Percentiles rank a stretch among this genome's conserved stretches.
These are phyloP conservation scores for Lanius collurio DNA, from an alignment of 2,113 vertebrate species.

Conservation along the genomic window DNA sequence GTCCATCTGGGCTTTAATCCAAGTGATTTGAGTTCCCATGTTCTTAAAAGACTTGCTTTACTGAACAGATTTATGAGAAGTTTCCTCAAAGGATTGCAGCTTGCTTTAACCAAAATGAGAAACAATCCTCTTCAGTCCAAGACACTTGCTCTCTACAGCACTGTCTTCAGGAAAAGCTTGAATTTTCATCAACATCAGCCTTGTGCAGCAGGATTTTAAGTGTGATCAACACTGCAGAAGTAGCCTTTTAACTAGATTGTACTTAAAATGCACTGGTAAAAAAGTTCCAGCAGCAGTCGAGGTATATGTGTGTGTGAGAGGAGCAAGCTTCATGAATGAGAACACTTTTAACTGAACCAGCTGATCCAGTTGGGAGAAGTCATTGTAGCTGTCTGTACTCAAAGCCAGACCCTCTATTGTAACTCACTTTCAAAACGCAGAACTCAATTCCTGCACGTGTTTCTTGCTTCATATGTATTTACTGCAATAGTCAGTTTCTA, in stretches of 20 bases:
- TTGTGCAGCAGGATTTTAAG: not conserved
- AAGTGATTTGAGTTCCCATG: not conserved
- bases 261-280: not conserved
- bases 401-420: not conserved
- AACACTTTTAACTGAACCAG: not conserved
- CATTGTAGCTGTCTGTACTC: rapidly evolving
- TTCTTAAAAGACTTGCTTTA: not conserved
- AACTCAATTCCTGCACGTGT: not conserved
- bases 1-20: not conserved
- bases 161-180: not conserved
- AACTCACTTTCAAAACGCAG: not conserved
- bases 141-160: not conserved
- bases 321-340: not conserved
- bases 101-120: not conserved
- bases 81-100: not conserved
- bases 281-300: not conserved
- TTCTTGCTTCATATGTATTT: not conserved
- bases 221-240: no score
- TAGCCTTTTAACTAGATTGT: not conserved
- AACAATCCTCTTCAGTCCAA: not conserved
- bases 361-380: not conserved
- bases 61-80: not conserved
- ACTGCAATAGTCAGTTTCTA: not conserved
- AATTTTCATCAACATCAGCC: not conserved
- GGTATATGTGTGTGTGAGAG: rapidly evolving